phyloP scores from a whole-genome alignment of 2,888 invertebrate species.

The Rhorus exstirpatorius region DNA sequence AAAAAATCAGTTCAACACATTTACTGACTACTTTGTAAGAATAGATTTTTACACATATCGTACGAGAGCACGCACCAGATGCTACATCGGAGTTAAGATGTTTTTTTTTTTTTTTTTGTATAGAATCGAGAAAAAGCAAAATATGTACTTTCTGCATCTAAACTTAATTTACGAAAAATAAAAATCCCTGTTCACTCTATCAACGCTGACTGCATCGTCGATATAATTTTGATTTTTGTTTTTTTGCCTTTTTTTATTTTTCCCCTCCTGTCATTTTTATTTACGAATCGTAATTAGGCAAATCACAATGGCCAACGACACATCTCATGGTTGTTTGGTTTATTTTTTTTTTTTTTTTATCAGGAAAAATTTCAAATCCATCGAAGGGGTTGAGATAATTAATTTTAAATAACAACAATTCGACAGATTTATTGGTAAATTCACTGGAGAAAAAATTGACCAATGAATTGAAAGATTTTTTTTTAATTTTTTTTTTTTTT shows the following conservation, averaged over 20 bases:
- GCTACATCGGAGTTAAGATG: constrained; percentile 16
- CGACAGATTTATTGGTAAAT: no score
- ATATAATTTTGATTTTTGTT: constrained; percentile 18
- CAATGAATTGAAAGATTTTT: no score
- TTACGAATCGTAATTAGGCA: no score
- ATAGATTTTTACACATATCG: constrained; percentile 27
- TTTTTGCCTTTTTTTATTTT: not conserved
- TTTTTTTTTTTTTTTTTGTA: constrained; percentile 19
- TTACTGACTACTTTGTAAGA: constrained; percentile 22
- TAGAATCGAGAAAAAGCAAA: constrained; percentile 40
- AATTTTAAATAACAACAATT: no score
- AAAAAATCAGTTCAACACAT: constrained; percentile 25
- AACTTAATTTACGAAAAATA: constrained; percentile 39
- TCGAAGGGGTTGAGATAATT: no score
- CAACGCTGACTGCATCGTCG: constrained; percentile 52
- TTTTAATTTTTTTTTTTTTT: no score
- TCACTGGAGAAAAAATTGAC: no score
- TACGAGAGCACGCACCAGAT: not conserved
- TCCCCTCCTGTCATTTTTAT: not conserved
- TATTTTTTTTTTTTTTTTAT: no score
- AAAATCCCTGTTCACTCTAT: constrained; percentile 34
- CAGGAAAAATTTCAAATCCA: no score
- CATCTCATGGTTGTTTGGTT: no score
- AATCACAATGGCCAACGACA: no score
- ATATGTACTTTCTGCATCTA: constrained; percentile 47